Base-by-base conservation (phyloP, 2,113 vertebrate species). In the Perca schrenkii region DNA sequence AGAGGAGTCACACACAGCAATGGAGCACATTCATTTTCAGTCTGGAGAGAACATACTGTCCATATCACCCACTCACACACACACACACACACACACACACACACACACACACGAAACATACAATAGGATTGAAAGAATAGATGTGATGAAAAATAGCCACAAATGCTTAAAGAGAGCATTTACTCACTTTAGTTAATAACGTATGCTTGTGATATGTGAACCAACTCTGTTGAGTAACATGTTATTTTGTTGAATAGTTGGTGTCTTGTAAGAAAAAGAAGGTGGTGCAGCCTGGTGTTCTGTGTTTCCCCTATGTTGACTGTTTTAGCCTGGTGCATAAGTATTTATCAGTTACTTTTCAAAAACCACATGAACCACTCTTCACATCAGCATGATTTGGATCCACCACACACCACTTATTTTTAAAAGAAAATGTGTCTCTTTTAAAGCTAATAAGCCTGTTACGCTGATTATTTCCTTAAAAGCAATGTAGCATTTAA, bases 1-100 rank as follows among this genome's bases (percentile, higher is more conserved):
- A 85, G 67, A 69, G 77, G 52, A 85, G 54, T 60, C 52, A 56
- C 64, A 66, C 77, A 14, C 74, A 84, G 77, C 66, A 64, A 81
- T 78, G 54, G n/a, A 69, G 60, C n/a, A 36, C 82, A 86, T 90
- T 91, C 63, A 84, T 86, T 83, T 78, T 71, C 49, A 25, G 53
- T 53, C 71, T 34, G 40, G 40, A 69, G 25, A 84, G 80, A 86
- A 82, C 74, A 77, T 54, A 67, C 62, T 63, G 54, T 71, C 65
- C 54, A 25, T 54, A 63, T 43, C 40, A 11, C 40, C 0, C 40
- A 40, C 40, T 2, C 40, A 11, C 40, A 0, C 40, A 10, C 40
- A 0, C 60, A 54, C 66, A 75, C 34, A 34, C 36, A 63, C 63
- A 66, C 63, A 78, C 54, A 34, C 49, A 36, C 53, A 80, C 56